phyloP scores from a whole-genome alignment of 2,888 invertebrate genomes.

The Leptinotarsa juncta region DNA sequence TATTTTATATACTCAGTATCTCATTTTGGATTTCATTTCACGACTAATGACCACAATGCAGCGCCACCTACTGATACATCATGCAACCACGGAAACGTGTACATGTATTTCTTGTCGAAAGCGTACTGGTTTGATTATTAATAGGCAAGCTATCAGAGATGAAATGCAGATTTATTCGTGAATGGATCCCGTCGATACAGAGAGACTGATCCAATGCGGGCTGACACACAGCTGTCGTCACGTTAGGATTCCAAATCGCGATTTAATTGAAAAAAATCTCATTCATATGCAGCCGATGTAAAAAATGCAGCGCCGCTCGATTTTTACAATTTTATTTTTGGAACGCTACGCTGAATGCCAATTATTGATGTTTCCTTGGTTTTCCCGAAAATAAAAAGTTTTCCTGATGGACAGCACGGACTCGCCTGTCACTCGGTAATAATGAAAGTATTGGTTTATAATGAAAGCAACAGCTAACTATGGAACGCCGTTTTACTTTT shows the following conservation, averaged over 20 bases:
- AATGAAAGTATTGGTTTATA: too few relatives aligned
- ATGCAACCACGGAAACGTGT: slow-evolving; percentile 1
- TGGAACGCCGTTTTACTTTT: too few relatives aligned
- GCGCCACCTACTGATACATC: slow-evolving; percentile 6
- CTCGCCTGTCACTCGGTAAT: slow-evolving; percentile 28
- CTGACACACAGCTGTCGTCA: slow-evolving; percentile 57
- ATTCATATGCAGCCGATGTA: slow-evolving; percentile 67
- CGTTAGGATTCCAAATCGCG: slow-evolving; percentile 62
- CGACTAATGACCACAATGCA: neutral
- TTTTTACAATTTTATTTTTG: slow-evolving; percentile 63
- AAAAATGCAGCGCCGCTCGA: slow-evolving; percentile 62
- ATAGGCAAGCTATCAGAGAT: slow-evolving; percentile 47
- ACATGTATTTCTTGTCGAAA: slow-evolving; percentile 20
- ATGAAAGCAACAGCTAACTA: too few relatives aligned
- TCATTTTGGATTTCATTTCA: neutral
- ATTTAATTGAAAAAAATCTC: slow-evolving; percentile 68
- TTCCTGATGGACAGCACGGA: slow-evolving; percentile 38
- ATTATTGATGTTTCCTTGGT: slow-evolving; percentile 56
- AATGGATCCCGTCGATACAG: slow-evolving; percentile 35
- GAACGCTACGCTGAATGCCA: slow-evolving; percentile 61
- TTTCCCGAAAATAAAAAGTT: slow-evolving; percentile 33
- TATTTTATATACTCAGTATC: neutral
- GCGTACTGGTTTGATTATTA: slow-evolving; percentile 47
- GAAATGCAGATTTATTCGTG: slow-evolving; percentile 56
- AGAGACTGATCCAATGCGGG: slow-evolving; percentile 39